Conservation (phyloP, 2,797 vertebrate genomes). For the Eospalax fontanierii region DNA sequence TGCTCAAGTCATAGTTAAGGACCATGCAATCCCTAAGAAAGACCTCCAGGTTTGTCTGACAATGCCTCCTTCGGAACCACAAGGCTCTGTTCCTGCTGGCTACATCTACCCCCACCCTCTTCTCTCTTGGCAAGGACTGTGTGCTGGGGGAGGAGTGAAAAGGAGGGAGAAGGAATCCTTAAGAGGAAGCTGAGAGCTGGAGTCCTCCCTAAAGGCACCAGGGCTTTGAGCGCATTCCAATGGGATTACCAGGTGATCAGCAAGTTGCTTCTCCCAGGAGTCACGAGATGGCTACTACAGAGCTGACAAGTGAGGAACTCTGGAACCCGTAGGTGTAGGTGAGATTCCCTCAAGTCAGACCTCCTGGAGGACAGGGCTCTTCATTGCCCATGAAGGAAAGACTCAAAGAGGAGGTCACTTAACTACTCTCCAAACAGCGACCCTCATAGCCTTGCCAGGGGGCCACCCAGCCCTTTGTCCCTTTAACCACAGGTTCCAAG, state of each 20-base stretch:
- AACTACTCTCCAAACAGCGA: not conserved
- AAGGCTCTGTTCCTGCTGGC: not conserved
- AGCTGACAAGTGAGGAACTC: not conserved
- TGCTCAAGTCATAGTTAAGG: not conserved
- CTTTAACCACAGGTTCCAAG: not conserved
- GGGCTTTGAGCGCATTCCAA: not conserved
- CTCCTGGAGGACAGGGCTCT: not conserved
- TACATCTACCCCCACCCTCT: not conserved
- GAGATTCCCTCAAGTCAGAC: not conserved
- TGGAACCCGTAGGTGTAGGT: not conserved
- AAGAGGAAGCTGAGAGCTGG: not conserved
- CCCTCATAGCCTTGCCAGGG: not conserved
- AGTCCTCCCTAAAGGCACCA: not conserved
- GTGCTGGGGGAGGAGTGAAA: not conserved
- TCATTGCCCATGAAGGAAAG: not conserved
- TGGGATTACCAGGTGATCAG: not conserved
- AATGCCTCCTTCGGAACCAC: not conserved
- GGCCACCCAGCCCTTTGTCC: conserved; percentile 18
- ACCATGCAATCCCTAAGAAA: not conserved
- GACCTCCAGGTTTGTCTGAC: not conserved
- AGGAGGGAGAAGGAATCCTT: not conserved
- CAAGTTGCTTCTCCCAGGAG: conserved; percentile 11
- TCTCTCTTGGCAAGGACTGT: conserved; percentile 29
- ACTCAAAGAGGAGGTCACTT: not conserved
- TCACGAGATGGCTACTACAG: not conserved